Evolutionary conservation across 2,888 invertebrate species (phyloP), one percentile per base, ranked within the genome.

Genomic region (Ophioninae sp.): DNA sequence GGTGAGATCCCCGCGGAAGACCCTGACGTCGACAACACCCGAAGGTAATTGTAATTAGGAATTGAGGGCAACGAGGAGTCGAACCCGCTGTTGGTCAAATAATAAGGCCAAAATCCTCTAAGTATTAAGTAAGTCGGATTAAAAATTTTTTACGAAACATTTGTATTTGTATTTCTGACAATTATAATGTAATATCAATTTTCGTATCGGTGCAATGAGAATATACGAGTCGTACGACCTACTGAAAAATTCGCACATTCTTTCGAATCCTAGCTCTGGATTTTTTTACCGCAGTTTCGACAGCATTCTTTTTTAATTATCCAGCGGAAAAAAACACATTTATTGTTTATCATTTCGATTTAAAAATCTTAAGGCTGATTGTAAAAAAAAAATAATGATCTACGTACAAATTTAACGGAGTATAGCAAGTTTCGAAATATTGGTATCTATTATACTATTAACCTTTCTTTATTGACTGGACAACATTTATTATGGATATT

Each of bases 31-130:
- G 88, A 90, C 93, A 91, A 92, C 93, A 91, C 91, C 93, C 90
- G 93, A 93, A 93, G 93, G 93, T 93, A 93, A 93, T 90, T 93
- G 93, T 93, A 92, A 93, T 93, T 93, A 93, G 93, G 93, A 93
- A 91, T 92, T 92, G 93, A 92, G 88, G 90, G 91, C 92, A 91
- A 90, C 92, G 90, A 92, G 79, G 79, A 79, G 91, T 91, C 89
- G 89, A 92, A 89, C 90, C 91, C 91, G 91, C 92, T 91, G 90
- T 91, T 91, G 93, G 92, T 91, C 92, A 89, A 90, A 92, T 92
- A 69, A 59, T 86, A 79, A 91, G 91, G 91, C 93, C 92, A 92
- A 79, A 78, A 74, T 79, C 92, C 89, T 92, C 93, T 93, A 91
- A 92, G 89, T 91, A 91, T 93, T 93, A 90, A 91, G 93, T 93